Evolutionary conservation across 2,113 vertebrate genomes (phyloP), one percentile per base, ranked within the genome.

Genomic region (Oreochromis spilurus): DNA sequence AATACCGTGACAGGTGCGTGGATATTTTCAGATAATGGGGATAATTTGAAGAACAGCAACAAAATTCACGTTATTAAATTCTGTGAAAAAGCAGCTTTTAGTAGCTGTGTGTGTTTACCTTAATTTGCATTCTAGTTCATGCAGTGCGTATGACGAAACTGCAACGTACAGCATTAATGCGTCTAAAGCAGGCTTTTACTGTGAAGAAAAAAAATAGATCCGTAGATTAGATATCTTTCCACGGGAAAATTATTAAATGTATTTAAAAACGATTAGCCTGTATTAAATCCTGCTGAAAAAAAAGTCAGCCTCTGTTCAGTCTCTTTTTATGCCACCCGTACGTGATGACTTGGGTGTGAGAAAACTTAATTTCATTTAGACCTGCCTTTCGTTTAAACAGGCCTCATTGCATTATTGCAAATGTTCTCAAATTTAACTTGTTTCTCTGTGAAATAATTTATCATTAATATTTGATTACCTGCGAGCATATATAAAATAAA

Each of bases 131-230:
- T 50, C 9, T 50, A 7, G 70, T 77, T 50, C n/a, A n/a, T 5
- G 40, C 67, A 9, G 19, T 26, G 70, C 16, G 1, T 19, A 19
- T 12, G 24, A 50, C 9, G 1, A 50, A 50, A 50, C 24, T 50
- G 16, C 10, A 65, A 65, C 24, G 21, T 45, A 40, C 21, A 45
- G 67, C 38, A 29, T 72, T 72, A 43, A 0, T 62, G 1, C 2
- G 13, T 72, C 19, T 16, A 72, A 45, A 45, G 21, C 21, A 26
- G n/a, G 21, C n/a, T 45, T 45, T 72, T 45, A 6, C 38, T 16
- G 8, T 29, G 21, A 29, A 48, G 9, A 26, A 1, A 72, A 72
- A 0, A 75, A 43, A 5, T 40, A 19, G 16, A 31, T 0, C 16
- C 26, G 16, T 50, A 31, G 45, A 50, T 72, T 45, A 3, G 10